Conservation (phyloP, 30 jellyfish, hydroid and myxozoan genomes). For the Calvadosia cruxmelitensis region DNA sequence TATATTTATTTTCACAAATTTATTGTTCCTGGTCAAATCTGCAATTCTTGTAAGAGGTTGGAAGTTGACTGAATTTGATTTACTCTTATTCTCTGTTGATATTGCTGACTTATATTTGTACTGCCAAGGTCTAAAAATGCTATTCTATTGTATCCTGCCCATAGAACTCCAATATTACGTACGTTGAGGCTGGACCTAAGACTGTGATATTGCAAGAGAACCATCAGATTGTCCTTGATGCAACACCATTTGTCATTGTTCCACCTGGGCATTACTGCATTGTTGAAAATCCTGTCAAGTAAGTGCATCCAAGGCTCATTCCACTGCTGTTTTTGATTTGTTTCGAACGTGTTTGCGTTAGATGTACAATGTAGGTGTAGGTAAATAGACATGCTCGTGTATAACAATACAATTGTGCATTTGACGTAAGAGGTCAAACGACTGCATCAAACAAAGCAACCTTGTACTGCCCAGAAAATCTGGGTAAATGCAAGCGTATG, state of each 20-base stretch:
- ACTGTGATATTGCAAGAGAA: conserved; percentile 74
- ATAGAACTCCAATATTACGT: conserved; percentile 75
- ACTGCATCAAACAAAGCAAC: not conserved
- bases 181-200: conserved; percentile 72
- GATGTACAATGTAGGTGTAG: too few relatives aligned
- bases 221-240: conserved; percentile 56
- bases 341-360: too few relatives aligned
- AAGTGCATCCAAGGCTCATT: too few relatives aligned
- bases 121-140: not conserved
- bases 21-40: not conserved
- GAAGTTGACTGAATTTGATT: too few relatives aligned
- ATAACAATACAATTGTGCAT: not conserved
- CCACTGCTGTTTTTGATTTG: too few relatives aligned
- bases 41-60: not conserved
- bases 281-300: conserved; percentile 76
- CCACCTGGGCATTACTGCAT: conserved; percentile 94
- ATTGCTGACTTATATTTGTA: too few relatives aligned
- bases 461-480: conserved; percentile 1
- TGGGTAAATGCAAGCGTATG: too few relatives aligned
- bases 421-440: too few relatives aligned
- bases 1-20: not conserved
- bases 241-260: conserved; percentile 73
- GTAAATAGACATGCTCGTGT: not conserved
- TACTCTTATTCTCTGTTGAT: too few relatives aligned
- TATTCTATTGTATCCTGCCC: not conserved